A percentile compares a stretch with the other conserved stretches of the same genome.
Evolutionary conservation across 1,140 invertebrate genomes (phyloP).

Genomic region (Eupristina koningsbergeri): DNA sequence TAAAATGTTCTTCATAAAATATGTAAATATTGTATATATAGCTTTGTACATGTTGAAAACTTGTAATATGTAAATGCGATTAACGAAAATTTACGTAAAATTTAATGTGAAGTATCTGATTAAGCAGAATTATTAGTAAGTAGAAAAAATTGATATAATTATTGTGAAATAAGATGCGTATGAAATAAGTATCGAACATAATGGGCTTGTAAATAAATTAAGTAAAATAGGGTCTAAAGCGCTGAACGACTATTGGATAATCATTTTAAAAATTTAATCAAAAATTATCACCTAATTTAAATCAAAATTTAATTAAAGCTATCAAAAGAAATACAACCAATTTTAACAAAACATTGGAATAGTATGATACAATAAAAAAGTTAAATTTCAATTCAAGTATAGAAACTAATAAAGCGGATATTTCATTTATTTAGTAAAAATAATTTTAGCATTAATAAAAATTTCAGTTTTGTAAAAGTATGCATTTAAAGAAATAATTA

Average conservation of each 20-base stretch:
- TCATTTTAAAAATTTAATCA: constrained; percentile 65
- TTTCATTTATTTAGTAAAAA: constrained; percentile 7
- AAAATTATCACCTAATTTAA: constrained; percentile 53
- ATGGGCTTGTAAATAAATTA: constrained; percentile 73
- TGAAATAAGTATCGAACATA: constrained; percentile 69
- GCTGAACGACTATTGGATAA: constrained; percentile 70
- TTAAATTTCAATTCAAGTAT: background rate
- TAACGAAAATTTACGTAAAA: constrained; percentile 55
- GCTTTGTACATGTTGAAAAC: constrained; percentile 74
- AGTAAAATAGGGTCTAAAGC: constrained; percentile 69
- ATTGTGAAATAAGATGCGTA: constrained; percentile 58
- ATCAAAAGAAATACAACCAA: no score
- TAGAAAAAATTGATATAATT: constrained; percentile 57
- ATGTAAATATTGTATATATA: constrained; percentile 73
- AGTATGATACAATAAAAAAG: background rate
- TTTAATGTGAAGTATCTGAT: constrained; percentile 61
- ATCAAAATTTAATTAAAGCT: constrained; percentile 23
- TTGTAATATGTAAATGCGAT: constrained; percentile 69
- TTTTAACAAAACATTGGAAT: background rate
- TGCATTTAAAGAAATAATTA: background rate
- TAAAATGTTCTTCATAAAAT: constrained; percentile 51
- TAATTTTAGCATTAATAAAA: constrained; percentile 18
- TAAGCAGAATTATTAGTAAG: constrained; percentile 65
- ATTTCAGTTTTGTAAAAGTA: no score
- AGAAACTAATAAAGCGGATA: background rate